Percentiles rank a stretch among this genome's conserved stretches.
phyloP scores from a whole-genome alignment of 1,140 invertebrate genomes.

The Bombus cullumanus region DNA sequence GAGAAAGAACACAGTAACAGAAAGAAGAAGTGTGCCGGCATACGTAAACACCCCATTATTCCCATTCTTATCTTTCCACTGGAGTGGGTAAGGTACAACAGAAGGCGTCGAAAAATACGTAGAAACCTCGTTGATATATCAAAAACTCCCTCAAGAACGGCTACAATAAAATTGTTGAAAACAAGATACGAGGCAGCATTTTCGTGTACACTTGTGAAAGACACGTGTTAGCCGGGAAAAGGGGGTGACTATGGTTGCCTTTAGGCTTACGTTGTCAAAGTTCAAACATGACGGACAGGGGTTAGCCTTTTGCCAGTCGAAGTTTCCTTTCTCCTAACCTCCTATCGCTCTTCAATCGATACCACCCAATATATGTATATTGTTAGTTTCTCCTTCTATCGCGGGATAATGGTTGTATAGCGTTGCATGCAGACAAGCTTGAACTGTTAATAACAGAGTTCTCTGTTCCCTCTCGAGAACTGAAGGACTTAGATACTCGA shows the following conservation, averaged over 20 bases:
- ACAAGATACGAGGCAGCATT: neutral
- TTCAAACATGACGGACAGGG: conserved; percentile 23
- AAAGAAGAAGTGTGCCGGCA: neutral
- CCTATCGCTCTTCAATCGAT: conserved; percentile 56
- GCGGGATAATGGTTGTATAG: conserved; percentile 10
- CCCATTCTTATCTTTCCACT: neutral
- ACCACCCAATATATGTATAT: conserved; percentile 12
- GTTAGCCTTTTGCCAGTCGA: conserved; percentile 52
- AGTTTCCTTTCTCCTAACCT: conserved; percentile 48
- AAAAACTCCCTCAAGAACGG: no score
- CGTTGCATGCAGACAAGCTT: neutral
- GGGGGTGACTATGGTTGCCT: conserved; percentile 14
- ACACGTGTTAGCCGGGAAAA: neutral
- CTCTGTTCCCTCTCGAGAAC: neutral
- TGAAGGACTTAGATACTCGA: neutral
- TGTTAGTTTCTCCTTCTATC: conserved; percentile 1
- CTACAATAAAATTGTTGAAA: neutral
- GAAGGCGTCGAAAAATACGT: neutral
- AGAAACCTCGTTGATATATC: neutral
- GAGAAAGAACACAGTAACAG: neutral
- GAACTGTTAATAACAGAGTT: conserved; percentile 7
- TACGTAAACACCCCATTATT: neutral
- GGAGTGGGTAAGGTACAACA: no score
- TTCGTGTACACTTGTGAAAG: neutral
- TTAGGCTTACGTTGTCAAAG: conserved; percentile 42